phyloP scores from a whole-genome alignment of 2,113 vertebrate genomes.

The Hassar affinis region DNA sequence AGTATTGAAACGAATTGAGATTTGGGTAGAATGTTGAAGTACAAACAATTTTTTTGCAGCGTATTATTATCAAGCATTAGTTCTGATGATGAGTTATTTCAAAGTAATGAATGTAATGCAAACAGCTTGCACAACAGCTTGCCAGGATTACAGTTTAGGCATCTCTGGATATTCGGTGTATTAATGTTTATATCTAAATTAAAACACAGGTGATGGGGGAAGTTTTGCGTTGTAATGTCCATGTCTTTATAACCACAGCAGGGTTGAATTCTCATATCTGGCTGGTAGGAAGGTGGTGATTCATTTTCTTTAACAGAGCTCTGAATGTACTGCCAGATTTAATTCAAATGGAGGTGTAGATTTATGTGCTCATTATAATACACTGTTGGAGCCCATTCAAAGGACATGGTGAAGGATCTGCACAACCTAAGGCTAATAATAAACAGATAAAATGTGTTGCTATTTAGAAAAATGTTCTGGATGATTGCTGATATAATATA shows the following conservation, averaged over 20 bases:
- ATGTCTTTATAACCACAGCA: not conserved
- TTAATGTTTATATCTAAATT: not conserved
- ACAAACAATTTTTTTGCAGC: not conserved
- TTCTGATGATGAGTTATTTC: not conserved
- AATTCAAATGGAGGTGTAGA: not conserved
- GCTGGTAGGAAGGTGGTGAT: not conserved
- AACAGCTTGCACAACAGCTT: conserved; percentile 21
- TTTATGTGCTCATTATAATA: not conserved
- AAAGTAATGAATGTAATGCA: not conserved
- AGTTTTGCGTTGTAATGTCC: not conserved
- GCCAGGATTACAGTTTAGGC: not conserved
- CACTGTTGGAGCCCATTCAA: not conserved
- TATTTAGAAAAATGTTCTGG: not conserved
- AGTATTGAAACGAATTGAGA: conserved; percentile 20
- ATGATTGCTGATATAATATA: not conserved
- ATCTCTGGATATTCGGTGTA: not conserved
- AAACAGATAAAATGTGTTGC: not conserved
- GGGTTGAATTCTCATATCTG: not conserved
- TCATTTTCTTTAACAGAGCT: not conserved
- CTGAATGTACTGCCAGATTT: not conserved
- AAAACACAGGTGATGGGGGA: not conserved
- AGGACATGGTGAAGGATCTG: not conserved
- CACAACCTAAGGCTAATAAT: not conserved
- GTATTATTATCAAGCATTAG: not conserved
- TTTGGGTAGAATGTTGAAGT: conserved; percentile 7